phyloP scores from a whole-genome alignment of 2,888 invertebrate species.

The Exocentrus adspersus region DNA sequence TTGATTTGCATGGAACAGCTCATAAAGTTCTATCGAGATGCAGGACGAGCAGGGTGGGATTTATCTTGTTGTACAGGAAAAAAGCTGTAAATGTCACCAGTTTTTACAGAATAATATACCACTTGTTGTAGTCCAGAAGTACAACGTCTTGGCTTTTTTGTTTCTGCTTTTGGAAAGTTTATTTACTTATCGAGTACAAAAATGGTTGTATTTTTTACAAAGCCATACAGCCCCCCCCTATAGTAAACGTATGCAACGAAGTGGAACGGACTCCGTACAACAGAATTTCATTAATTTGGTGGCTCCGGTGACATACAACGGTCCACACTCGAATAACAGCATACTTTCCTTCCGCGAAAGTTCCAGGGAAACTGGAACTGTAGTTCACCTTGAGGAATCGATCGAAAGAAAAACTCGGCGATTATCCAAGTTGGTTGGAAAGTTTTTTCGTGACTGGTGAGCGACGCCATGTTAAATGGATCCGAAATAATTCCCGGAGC shows the following conservation, averaged over 20 bases:
- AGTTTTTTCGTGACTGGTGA: constrained; percentile 58
- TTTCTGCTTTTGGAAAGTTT: too few relatives aligned
- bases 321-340: constrained; percentile 16
- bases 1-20: neutral
- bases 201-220: too few relatives aligned
- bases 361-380: constrained; percentile 34
- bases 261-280: neutral
- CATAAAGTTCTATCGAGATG: neutral
- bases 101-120: too few relatives aligned
- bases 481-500: constrained; percentile 63
- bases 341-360: constrained; percentile 26
- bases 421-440: constrained; percentile 54
- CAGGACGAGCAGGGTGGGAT: neutral
- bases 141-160: too few relatives aligned
- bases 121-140: too few relatives aligned
- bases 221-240: too few relatives aligned
- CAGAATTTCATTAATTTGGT: constrained; percentile 14
- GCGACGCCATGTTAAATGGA: constrained; percentile 63
- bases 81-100: too few relatives aligned
- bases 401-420: constrained; percentile 47
- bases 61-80: neutral
- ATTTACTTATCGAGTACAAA: too few relatives aligned
- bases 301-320: constrained; percentile 7
- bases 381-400: constrained; percentile 47
- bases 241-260: neutral